Conservation (phyloP, 2,888 invertebrate genomes). For the Habrosyne pyritoides region DNA sequence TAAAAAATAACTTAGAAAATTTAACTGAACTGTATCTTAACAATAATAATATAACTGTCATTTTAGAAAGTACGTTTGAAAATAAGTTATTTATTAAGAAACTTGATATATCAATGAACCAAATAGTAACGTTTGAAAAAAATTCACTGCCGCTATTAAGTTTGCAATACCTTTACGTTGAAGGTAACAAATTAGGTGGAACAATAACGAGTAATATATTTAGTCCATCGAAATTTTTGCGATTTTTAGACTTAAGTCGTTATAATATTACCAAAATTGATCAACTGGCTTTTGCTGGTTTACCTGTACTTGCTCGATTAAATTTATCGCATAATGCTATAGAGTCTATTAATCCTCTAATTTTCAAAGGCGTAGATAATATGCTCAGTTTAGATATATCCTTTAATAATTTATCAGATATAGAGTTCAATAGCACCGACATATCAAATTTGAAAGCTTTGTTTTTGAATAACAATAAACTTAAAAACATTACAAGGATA, state of each 20-base stretch:
- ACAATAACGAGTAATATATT: slow-evolving; percentile 47
- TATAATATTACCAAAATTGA: slow-evolving; percentile 55
- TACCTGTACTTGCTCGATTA: slow-evolving; percentile 59
- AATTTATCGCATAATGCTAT: slow-evolving; percentile 66
- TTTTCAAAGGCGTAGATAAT: slow-evolving; percentile 58
- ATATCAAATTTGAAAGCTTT: slow-evolving; percentile 56
- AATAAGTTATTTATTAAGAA: slow-evolving; percentile 49
- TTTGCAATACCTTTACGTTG: slow-evolving; percentile 60
- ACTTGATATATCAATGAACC: slow-evolving; percentile 64
- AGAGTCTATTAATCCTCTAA: slow-evolving; percentile 48
- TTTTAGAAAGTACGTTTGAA: slow-evolving; percentile 45
- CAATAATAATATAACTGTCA: slow-evolving; percentile 48
- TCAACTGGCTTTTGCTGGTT: slow-evolving; percentile 54
- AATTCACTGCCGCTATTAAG: slow-evolving; percentile 57
- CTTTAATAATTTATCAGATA: slow-evolving; percentile 46
- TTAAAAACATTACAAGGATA: slow-evolving; percentile 41
- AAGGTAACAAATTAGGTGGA: slow-evolving; percentile 53
- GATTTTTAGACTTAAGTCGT: slow-evolving; percentile 60
- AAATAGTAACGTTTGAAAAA: slow-evolving; percentile 50
- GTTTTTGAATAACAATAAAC: slow-evolving; percentile 59
- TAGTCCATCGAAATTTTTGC: slow-evolving; percentile 61
- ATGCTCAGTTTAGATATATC: slow-evolving; percentile 68
- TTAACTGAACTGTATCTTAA: slow-evolving; percentile 57
- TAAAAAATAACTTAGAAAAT: slow-evolving; percentile 44
- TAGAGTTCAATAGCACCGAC: slow-evolving; percentile 43